Conservation (phyloP, 1,140 invertebrate genomes). For the Paraescarpia echinospica region DNA sequence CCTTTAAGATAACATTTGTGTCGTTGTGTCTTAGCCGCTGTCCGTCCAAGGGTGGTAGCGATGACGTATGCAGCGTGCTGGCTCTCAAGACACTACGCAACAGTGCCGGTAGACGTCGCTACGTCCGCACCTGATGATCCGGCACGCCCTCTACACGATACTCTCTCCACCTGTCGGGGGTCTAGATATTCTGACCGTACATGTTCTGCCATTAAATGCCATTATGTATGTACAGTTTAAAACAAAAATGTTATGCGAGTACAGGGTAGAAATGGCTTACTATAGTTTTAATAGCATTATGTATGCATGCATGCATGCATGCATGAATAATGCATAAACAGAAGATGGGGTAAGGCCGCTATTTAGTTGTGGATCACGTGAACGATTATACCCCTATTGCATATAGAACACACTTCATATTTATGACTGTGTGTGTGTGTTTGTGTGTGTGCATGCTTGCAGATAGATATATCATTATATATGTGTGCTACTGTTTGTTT, state of each 20-base stretch:
- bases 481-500: no score
- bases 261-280: background rate
- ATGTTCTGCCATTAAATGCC: background rate
- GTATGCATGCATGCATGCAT: background rate
- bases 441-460: no score
- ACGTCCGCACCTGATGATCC: background rate
- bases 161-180: no score
- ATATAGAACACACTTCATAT: background rate
- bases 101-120: background rate
- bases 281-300: background rate
- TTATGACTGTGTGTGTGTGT: background rate
- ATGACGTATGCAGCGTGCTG: background rate
- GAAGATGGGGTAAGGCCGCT: background rate
- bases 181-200: no score
- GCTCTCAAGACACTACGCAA: background rate
- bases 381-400: background rate
- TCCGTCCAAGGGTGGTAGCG: background rate
- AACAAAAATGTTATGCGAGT: background rate
- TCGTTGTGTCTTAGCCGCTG: conserved; percentile 20
- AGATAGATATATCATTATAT: no score
- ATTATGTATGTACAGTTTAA: background rate
- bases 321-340: background rate
- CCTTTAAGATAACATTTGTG: background rate
- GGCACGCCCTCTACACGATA: background rate
- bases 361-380: background rate